A percentile compares a stretch with the other conserved stretches of the same genome.
Conservation (phyloP, 1,140 invertebrate species). For the Drosophila burlai region DNA sequence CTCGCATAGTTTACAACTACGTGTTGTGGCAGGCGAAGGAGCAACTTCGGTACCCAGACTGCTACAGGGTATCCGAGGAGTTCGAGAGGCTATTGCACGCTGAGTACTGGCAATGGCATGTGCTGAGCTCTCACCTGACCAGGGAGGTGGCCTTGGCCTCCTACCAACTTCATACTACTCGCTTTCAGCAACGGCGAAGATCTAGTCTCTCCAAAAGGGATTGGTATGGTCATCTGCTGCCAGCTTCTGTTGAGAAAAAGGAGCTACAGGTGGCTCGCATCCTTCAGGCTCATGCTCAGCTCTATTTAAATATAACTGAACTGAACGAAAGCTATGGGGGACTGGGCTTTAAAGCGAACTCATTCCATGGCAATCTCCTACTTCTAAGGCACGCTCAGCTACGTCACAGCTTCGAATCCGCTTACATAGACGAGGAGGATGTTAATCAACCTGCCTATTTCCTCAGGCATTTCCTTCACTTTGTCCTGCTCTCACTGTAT, state of each 20-base stretch:
- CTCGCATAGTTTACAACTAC: constrained; percentile 71
- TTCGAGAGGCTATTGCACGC: constrained; percentile 67
- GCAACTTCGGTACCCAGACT: constrained; percentile 54
- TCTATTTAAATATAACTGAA: constrained; percentile 57
- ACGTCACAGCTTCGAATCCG: constrained; percentile 49
- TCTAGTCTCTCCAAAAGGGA: constrained; percentile 43
- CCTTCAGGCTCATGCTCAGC: constrained; percentile 59
- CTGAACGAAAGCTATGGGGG: constrained; percentile 32
- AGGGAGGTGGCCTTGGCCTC: constrained; percentile 71
- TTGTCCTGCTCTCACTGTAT: constrained; percentile 60
- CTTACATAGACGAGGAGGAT: constrained; percentile 66
- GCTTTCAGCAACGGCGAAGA: constrained; percentile 65
- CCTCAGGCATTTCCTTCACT: constrained; percentile 71
- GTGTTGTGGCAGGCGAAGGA: constrained; percentile 69
- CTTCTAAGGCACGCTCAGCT: constrained; percentile 47
- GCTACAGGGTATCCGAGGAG: constrained; percentile 59
- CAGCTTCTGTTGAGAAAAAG: constrained; percentile 56
- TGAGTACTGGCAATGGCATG: constrained; percentile 79
- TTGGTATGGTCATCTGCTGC: constrained; percentile 62
- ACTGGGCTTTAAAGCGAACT: constrained; percentile 12
- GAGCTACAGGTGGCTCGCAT: constrained; percentile 71
- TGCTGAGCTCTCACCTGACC: constrained; percentile 42
- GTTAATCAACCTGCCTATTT: constrained; percentile 73
- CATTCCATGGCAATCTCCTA: constrained; percentile 67
- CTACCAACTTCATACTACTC: constrained; percentile 76